phyloP scores from a whole-genome alignment of 2,113 vertebrate species.

The Cercopithecus mona region DNA sequence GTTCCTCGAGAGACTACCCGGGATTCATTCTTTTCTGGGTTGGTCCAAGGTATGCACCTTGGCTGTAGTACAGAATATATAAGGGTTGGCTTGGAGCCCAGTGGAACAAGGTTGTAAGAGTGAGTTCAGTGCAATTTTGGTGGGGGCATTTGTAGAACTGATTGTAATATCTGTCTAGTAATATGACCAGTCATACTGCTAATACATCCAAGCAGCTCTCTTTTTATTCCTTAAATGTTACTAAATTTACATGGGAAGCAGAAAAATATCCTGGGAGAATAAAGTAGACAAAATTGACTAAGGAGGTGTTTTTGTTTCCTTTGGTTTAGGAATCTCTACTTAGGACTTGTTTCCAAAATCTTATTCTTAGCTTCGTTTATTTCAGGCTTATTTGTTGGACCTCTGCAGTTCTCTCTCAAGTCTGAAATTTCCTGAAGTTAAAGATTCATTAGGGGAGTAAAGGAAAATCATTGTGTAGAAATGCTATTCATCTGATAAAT shows the following conservation, averaged over 20 bases:
- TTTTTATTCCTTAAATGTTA: background rate
- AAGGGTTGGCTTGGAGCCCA: background rate
- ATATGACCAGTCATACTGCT: background rate
- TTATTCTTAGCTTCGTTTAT: background rate
- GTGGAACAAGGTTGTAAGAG: too few species aligned
- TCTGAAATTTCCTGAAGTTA: background rate
- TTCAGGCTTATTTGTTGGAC: background rate
- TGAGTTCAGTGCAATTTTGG: background rate
- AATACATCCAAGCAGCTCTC: background rate
- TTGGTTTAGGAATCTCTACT: background rate
- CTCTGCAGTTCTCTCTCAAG: background rate
- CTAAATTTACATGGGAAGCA: background rate
- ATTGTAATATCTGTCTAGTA: background rate
- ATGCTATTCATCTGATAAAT: background rate
- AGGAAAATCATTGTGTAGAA: background rate
- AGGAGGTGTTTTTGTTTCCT: background rate
- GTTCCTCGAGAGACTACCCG: background rate
- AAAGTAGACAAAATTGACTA: background rate
- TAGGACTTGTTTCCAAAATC: background rate
- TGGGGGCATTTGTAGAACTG: background rate
- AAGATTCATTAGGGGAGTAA: background rate
- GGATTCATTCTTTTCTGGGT: background rate
- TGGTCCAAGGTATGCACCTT: background rate
- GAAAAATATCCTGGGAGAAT: background rate
- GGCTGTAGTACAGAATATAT: fast-evolving